Evolutionary conservation across 2,797 vertebrate genomes (phyloP), one percentile per base, ranked within the genome.

Genomic region (Allobates femoralis): DNA sequence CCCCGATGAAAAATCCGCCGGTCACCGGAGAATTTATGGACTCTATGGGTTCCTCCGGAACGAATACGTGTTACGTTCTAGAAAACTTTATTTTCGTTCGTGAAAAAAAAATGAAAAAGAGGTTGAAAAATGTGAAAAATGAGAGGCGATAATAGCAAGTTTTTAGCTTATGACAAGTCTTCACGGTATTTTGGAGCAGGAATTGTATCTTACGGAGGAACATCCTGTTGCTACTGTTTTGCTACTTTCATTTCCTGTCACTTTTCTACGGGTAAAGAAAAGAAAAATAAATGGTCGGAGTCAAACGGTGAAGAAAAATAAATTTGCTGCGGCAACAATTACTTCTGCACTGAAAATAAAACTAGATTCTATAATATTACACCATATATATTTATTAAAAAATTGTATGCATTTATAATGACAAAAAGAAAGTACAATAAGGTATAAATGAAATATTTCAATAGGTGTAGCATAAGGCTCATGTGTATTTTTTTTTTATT

Each of bases 1-100:
- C 94, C 94, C 94, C 94, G 94, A 95, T 95, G 94, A 95, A 95
- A 95, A 95, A 95, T 94, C 94, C 94, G 94, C 94, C 92, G 94
- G 94, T 94, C 94, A 94, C 92, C 56, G 46, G 94, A 95, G 93
- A 95, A 95, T 95, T 95, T 95, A 95, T 95, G 93, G 94, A 95
- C 94, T 95, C 92, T 92, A 91, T 92, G 92, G 93, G 92, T 94
- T n/a, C 92, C 92, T 94, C 90, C 93, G 92, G 94, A 95, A 93
- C 94, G 93, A 93, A 95, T 94, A 95, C 92, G 93, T 89, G 92
- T 91, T 92, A 91, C 91, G 91, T 94, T 95, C 92, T 93, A 83
- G 93, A 92, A 90, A 95, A 95, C 92, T 95, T 94, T 92, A 90
- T 92, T 91, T 87, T 90, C 84, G 90, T 41, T 56, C 26, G 73